Conservation (phyloP, 1,140 invertebrate species). For the Dreissena polymorpha region DNA sequence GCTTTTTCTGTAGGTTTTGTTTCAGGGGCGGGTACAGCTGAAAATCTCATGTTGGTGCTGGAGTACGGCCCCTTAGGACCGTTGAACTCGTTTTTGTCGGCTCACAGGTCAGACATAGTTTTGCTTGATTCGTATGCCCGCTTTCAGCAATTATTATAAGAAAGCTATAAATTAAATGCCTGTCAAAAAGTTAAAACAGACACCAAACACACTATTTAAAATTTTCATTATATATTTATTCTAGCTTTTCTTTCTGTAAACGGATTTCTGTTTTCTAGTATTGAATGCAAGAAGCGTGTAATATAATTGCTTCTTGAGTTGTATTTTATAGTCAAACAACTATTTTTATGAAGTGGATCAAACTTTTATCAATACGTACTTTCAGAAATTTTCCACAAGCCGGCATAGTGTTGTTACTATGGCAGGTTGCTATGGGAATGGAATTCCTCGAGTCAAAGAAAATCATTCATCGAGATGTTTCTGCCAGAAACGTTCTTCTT, state of each 20-base stretch:
- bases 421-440: constrained; percentile 87
- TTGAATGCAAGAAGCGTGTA: no score
- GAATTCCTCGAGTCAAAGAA: constrained; percentile 91
- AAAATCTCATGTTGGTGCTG: constrained; percentile 81
- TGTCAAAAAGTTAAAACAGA: no score
- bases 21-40: constrained; percentile 79
- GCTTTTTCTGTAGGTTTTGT: constrained; percentile 8
- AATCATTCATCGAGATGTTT: constrained; percentile 91
- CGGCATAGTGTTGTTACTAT: constrained; percentile 63
- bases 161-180: no score
- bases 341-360: no score
- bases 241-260: no score
- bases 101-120: constrained; percentile 69
- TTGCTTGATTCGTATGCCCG: neutral
- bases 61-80: constrained; percentile 81
- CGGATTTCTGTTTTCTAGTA: no score
- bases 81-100: constrained; percentile 79
- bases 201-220: no score
- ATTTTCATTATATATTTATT: no score
- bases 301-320: no score
- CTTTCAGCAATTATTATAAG: no score
- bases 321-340: no score
- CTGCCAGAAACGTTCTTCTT: constrained; percentile 94
- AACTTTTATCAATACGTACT: no score
- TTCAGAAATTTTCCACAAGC: constrained; percentile 57